Percentiles rank a stretch among this genome's conserved stretches.
phyloP scores from a whole-genome alignment of 2,113 vertebrate genomes.

The Polypterus bichir region DNA sequence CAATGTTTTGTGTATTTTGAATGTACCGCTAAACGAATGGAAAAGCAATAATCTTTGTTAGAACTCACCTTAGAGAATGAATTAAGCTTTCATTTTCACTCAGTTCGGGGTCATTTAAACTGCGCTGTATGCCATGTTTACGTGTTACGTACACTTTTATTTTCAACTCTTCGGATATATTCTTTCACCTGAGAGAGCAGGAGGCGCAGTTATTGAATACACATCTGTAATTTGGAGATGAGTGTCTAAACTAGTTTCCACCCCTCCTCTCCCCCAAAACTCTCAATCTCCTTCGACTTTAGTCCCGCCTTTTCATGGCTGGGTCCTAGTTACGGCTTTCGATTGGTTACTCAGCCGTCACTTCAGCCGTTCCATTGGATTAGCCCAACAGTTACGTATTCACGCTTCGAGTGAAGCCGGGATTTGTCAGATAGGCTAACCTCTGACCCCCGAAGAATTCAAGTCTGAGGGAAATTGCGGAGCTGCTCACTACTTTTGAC shows the following conservation, averaged over 20 bases:
- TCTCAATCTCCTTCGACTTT: constrained; percentile 15
- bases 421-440: constrained; percentile 29
- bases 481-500: constrained; percentile 1
- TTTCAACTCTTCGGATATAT: constrained; percentile 3
- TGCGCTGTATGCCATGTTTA: constrained; percentile 1
- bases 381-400: neutral
- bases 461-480: constrained; percentile 9
- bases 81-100: constrained; percentile 6
- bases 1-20: too few relatives aligned
- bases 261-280: constrained; percentile 17
- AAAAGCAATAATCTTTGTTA: neutral
- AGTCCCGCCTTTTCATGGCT: constrained; percentile 10
- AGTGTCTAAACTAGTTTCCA: constrained; percentile 16
- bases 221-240: constrained; percentile 17
- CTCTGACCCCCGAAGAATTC: constrained; percentile 23
- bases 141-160: constrained; percentile 4
- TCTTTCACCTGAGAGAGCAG: constrained; percentile 5
- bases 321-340: constrained; percentile 16
- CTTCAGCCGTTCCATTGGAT: constrained; percentile 25
- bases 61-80: constrained; percentile 20
- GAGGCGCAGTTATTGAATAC: constrained; percentile 9
- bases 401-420: constrained; percentile 3
- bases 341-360: constrained; percentile 29
- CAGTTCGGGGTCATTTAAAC: constrained; percentile 10
- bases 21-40: too few relatives aligned